Evolutionary conservation across 2,888 invertebrate genomes (phyloP).

Genomic region (Drosophila colorata): DNA sequence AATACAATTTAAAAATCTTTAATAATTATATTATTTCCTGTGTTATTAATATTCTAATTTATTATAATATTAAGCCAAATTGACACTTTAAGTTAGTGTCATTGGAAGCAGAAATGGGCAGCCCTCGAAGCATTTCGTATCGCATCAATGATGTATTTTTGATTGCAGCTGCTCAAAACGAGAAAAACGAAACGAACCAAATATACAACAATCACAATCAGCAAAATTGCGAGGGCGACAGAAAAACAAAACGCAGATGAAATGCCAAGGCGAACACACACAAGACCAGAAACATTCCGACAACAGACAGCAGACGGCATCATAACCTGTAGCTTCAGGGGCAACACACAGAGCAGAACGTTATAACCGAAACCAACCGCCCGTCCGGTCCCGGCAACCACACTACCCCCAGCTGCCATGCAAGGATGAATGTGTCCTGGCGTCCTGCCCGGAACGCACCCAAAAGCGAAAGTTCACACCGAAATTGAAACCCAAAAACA

Average conservation of each 20-base stretch:
- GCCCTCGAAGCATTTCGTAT: slow-evolving; percentile 37
- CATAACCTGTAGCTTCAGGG: slow-evolving; percentile 78
- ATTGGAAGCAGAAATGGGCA: slow-evolving; percentile 37
- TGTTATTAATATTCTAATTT: neutral
- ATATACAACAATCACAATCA: slow-evolving; percentile 62
- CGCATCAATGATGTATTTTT: slow-evolving; percentile 72
- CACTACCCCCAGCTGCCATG: slow-evolving; percentile 15
- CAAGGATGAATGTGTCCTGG: slow-evolving; percentile 26
- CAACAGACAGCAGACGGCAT: slow-evolving; percentile 33
- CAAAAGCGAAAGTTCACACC: slow-evolving; percentile 75
- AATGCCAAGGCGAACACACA: slow-evolving; percentile 52
- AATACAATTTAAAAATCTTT: no score
- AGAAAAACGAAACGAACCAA: slow-evolving; percentile 3
- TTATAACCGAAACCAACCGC: slow-evolving; percentile 8
- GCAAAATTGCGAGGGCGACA: slow-evolving; percentile 69
- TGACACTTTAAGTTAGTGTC: slow-evolving; percentile 14
- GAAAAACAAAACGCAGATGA: slow-evolving; percentile 60
- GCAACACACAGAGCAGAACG: slow-evolving; percentile 39
- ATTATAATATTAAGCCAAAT: neutral
- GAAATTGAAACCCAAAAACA: slow-evolving; percentile 77
- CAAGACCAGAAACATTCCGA: slow-evolving; percentile 8
- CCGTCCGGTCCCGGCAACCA: neutral
- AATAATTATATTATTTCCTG: neutral
- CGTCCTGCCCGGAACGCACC: slow-evolving; percentile 47
- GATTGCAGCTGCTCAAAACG: slow-evolving; percentile 66